Percentiles rank a stretch among this genome's conserved stretches.
Conservation (phyloP, 37 sponge, comb jelly and placozoan genomes). For the Petrosia ficiformis region DNA sequence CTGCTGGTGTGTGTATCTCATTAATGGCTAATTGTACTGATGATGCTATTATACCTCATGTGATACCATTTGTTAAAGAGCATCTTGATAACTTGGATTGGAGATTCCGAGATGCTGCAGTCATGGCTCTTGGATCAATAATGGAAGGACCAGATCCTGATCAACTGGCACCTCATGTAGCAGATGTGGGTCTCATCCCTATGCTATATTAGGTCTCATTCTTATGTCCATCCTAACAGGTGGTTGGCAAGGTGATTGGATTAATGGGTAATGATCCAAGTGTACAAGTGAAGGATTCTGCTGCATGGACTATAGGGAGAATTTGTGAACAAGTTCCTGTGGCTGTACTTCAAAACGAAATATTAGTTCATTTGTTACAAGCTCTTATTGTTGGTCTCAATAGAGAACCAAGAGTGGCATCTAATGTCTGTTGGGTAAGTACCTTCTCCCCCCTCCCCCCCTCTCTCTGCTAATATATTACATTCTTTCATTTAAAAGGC, state of each 20-base stretch:
- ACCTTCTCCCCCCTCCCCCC: background rate
- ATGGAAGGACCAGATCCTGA: slow-evolving; percentile 69
- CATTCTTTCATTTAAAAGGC: slow-evolving; percentile 47
- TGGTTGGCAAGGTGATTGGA: slow-evolving; percentile 57
- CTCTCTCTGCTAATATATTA: background rate
- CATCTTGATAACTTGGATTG: slow-evolving; percentile 70
- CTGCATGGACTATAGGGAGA: slow-evolving; percentile 94
- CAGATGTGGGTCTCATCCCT: slow-evolving; percentile 17
- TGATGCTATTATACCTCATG: slow-evolving; percentile 66
- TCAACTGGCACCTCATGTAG: slow-evolving; percentile 22
- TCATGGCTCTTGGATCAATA: slow-evolving; percentile 85
- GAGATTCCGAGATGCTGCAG: slow-evolving; percentile 91
- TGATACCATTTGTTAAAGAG: slow-evolving; percentile 71
- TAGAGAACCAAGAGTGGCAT: slow-evolving; percentile 92
- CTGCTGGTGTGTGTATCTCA: slow-evolving; percentile 96
- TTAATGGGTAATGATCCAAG: slow-evolving; percentile 69
- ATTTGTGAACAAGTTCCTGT: slow-evolving; percentile 89
- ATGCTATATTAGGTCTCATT: background rate
- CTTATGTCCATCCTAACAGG: slow-evolving; percentile 24
- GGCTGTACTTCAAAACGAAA: slow-evolving; percentile 56
- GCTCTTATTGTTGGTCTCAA: slow-evolving; percentile 61
- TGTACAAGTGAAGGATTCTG: slow-evolving; percentile 92
- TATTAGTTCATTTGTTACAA: slow-evolving; percentile 61
- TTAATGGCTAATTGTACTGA: slow-evolving; percentile 86
- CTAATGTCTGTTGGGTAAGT: slow-evolving; percentile 95